These are phyloP conservation scores for Coelopa frigida DNA, from an alignment of 1,140 invertebrate genomes.

Conservation along the genomic window DNA sequence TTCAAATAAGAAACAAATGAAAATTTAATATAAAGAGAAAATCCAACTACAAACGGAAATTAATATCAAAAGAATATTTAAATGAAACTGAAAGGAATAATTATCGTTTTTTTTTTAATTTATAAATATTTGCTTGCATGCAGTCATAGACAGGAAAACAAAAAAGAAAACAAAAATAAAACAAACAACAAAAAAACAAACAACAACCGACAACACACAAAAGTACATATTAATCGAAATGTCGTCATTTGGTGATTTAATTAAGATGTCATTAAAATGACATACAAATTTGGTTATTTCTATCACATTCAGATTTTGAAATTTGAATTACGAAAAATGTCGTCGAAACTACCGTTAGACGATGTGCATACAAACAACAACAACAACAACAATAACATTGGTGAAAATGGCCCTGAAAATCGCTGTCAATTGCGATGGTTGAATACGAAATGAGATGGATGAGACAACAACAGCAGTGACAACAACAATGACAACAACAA, in stretches of 20 bases:
- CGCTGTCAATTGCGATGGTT: not conserved
- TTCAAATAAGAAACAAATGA: not conserved
- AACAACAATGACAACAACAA: not conserved
- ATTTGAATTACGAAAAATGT: not conserved
- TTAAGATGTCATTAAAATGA: not conserved
- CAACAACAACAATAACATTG: not conserved
- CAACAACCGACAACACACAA: not conserved
- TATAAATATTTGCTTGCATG: too few species aligned
- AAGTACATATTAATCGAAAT: not conserved
- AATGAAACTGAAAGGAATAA: not conserved
- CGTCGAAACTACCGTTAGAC: not conserved
- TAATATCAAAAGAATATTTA: not conserved
- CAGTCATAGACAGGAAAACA: too few species aligned
- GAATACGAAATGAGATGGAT: not conserved
- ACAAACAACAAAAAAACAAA: too few species aligned
- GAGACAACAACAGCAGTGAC: not conserved
- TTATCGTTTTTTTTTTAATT: conserved; percentile 4
- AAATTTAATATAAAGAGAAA: conserved; percentile 4
- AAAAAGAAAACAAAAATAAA: too few species aligned
- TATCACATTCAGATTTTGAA: not conserved
- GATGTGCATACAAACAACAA: not conserved
- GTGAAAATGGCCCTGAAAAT: not conserved
- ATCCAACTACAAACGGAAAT: not conserved
- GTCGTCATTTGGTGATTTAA: not conserved
- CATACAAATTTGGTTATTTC: not conserved